phyloP scores from a whole-genome alignment of 2,797 vertebrate species.

The Buceros bicornis region DNA sequence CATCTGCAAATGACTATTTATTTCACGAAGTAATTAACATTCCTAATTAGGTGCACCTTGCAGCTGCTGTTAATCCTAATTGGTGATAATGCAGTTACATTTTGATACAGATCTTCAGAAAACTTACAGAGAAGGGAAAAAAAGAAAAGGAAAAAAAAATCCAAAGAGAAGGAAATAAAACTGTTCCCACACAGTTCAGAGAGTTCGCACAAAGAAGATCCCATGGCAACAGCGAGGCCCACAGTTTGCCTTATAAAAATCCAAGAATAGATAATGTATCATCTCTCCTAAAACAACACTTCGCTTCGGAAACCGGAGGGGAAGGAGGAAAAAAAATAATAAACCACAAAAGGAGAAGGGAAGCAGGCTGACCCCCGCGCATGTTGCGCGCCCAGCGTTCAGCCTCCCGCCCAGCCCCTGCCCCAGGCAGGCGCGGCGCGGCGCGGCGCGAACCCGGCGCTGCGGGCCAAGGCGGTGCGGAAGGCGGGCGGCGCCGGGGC shows the following conservation, averaged over 20 bases:
- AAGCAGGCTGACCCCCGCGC: background rate
- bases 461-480: background rate
- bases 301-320: constrained; percentile 57
- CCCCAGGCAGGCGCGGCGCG: background rate
- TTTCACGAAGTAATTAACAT: constrained; percentile 80
- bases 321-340: background rate
- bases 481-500: background rate
- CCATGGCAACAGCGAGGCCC: constrained; percentile 86
- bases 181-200: constrained; percentile 87
- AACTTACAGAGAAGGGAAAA: constrained; percentile 28
- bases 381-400: background rate
- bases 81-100: constrained; percentile 79
- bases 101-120: constrained; percentile 77
- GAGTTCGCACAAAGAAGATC: constrained; percentile 87
- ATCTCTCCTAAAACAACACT: constrained; percentile 80
- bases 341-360: background rate
- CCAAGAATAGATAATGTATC: constrained; percentile 84
- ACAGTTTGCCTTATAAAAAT: constrained; percentile 82
- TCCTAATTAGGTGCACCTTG: constrained; percentile 82
- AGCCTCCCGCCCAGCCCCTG: background rate
- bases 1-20: constrained; percentile 80
- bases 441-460: background rate
- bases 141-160: constrained; percentile 36
- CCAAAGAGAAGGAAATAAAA: constrained; percentile 78
- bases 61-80: constrained; percentile 81